Conservation (phyloP, 2,113 vertebrate genomes). For the Peucedramus taeniatus region DNA sequence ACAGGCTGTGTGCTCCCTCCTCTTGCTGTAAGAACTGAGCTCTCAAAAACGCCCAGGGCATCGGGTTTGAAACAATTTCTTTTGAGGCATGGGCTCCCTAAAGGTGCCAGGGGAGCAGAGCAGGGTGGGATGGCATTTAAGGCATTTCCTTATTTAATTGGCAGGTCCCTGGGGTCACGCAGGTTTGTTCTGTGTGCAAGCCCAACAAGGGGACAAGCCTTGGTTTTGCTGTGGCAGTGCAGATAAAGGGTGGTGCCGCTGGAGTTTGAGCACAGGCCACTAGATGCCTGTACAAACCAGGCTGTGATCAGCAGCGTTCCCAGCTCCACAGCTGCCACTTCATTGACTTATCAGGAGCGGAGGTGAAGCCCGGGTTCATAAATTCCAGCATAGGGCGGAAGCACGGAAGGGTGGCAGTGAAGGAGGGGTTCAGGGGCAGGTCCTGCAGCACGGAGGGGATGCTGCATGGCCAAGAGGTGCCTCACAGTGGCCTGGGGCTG, state of each 20-base stretch:
- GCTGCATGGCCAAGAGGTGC: background rate
- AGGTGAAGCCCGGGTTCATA: background rate
- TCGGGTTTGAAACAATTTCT: background rate
- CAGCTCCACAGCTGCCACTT: background rate
- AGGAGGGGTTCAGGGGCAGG: background rate
- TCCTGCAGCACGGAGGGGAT: background rate
- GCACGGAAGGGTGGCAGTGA: background rate
- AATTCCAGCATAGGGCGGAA: background rate
- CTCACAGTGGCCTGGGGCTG: background rate
- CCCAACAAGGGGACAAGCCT: accelerated
- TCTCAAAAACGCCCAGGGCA: background rate
- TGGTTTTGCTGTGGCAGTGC: background rate
- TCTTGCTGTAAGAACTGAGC: background rate
- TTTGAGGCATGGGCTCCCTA: background rate
- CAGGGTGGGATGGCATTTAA: background rate
- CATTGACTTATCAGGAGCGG: too few species aligned
- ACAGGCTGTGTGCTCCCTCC: background rate
- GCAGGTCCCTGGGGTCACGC: background rate
- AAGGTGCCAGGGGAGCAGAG: background rate
- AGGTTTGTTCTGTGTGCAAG: accelerated
- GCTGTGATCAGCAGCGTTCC: background rate
- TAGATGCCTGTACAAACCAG: background rate
- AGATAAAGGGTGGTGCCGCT: background rate
- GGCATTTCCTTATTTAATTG: background rate
- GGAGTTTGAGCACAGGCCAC: background rate